These are phyloP conservation scores for Otolemur garnettii DNA, from an alignment of 2,113 vertebrate genomes.

Conservation along the genomic window DNA sequence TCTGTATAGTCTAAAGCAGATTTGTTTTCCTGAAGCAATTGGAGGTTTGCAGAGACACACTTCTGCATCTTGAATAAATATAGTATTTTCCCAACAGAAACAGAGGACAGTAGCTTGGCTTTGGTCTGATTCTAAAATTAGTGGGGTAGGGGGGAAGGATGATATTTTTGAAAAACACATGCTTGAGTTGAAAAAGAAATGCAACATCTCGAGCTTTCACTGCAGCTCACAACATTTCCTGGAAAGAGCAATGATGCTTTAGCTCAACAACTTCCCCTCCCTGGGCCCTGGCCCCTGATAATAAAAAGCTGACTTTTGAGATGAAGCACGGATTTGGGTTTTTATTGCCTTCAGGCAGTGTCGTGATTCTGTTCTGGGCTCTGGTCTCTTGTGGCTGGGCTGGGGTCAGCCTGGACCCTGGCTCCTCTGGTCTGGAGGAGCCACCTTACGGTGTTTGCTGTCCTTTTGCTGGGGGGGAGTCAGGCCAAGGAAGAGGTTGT, in stretches of 20 bases:
- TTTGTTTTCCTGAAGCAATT: conserved; percentile 89
- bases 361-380: not conserved
- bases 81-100: conserved; percentile 89
- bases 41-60: conserved; percentile 88
- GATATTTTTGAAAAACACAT: conserved; percentile 88
- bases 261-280: conserved; percentile 75
- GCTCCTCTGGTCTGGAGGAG: not conserved
- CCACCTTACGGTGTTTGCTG: conserved; percentile 21
- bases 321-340: conserved; percentile 86
- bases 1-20: conserved; percentile 91
- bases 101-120: conserved; percentile 89
- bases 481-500: not conserved
- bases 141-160: conserved; percentile 85
- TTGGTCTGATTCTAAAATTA: conserved; percentile 90
- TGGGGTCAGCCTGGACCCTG: not conserved
- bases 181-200: conserved; percentile 84
- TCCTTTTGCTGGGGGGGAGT: not conserved
- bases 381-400: not conserved
- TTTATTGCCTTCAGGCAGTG: conserved; percentile 86
- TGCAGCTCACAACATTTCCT: conserved; percentile 85
- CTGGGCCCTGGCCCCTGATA: conserved; percentile 76
- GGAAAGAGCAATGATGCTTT: conserved; percentile 86
- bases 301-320: conserved; percentile 91
- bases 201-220: conserved; percentile 85
- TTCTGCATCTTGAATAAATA: conserved; percentile 90